Evolutionary conservation across 2,888 invertebrate species (phyloP).

Genomic region (Meteorus cinctellus): DNA sequence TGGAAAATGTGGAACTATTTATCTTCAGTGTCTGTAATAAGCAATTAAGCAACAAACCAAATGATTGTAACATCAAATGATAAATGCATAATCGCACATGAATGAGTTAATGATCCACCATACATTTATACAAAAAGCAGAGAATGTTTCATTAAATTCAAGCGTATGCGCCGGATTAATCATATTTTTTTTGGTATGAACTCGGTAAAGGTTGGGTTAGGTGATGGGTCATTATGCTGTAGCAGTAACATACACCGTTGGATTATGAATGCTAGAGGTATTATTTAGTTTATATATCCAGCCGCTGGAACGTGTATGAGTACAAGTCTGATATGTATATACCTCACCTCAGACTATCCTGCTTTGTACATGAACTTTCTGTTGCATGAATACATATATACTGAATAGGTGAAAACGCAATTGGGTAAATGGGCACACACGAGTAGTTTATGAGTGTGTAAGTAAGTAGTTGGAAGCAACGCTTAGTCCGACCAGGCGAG

Average conservation of each 20-base stretch:
- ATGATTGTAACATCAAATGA: too few relatives aligned
- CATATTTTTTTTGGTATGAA: neutral
- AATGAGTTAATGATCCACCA: too few relatives aligned
- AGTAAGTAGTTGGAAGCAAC: constrained; percentile 20
- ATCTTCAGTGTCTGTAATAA: too few relatives aligned
- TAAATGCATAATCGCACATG: too few relatives aligned
- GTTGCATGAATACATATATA: neutral
- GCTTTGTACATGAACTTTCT: neutral
- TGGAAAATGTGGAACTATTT: too few relatives aligned
- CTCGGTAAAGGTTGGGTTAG: neutral
- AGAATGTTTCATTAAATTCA: neutral
- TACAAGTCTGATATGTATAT: neutral
- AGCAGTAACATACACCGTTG: constrained; percentile 3
- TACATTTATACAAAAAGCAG: neutral
- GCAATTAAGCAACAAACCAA: too few relatives aligned
- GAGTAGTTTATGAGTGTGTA: constrained; percentile 25
- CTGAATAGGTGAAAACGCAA: neutral
- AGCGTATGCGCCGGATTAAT: neutral
- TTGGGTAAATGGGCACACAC: neutral
- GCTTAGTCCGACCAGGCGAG: neutral
- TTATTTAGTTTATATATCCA: constrained; percentile 13
- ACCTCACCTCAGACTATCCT: neutral
- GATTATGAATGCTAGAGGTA: constrained; percentile 12
- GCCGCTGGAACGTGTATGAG: neutral
- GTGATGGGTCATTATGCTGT: neutral